These are phyloP conservation scores for Spinus pinus DNA, from an alignment of 2,797 vertebrate species.

Conservation along the genomic window DNA sequence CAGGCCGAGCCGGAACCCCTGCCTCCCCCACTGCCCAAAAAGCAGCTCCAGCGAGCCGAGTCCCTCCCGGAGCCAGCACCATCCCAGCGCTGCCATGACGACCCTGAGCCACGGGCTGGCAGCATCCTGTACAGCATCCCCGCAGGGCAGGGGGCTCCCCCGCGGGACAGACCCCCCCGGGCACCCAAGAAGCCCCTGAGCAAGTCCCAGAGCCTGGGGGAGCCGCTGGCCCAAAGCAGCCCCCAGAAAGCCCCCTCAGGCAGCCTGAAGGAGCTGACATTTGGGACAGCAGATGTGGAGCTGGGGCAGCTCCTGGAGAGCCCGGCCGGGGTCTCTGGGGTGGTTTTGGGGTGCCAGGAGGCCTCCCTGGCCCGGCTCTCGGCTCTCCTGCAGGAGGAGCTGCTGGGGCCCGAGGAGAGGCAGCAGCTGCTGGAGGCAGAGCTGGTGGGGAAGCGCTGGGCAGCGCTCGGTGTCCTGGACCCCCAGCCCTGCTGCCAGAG, in stretches of 20 bases:
- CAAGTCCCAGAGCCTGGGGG: slow-evolving; percentile 38
- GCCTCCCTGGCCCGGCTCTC: slow-evolving; percentile 68
- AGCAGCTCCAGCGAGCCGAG: slow-evolving; percentile 50
- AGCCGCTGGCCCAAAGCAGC: neutral
- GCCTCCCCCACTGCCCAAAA: slow-evolving; percentile 68
- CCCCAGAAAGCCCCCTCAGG: accelerated
- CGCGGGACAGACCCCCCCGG: neutral
- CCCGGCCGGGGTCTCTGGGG: neutral
- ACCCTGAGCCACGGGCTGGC: neutral
- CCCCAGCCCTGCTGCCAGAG: slow-evolving; percentile 53
- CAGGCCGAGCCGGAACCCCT: accelerated
- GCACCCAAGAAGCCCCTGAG: neutral
- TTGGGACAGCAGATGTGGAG: slow-evolving; percentile 61
- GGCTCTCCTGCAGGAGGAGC: neutral
- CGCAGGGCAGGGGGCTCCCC: neutral
- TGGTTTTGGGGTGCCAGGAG: slow-evolving; percentile 68
- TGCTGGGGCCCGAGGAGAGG: neutral
- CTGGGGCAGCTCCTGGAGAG: slow-evolving; percentile 61
- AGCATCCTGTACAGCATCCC: neutral
- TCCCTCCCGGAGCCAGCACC: slow-evolving; percentile 49
- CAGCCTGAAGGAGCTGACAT: slow-evolving; percentile 32
- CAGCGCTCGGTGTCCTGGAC: slow-evolving; percentile 12
- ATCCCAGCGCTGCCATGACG: accelerated
- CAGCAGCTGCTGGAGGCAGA: slow-evolving; percentile 15
- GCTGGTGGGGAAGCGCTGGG: slow-evolving; percentile 5